Conservation (phyloP, 2,113 vertebrate species). For the Daubentonia madagascariensis region DNA sequence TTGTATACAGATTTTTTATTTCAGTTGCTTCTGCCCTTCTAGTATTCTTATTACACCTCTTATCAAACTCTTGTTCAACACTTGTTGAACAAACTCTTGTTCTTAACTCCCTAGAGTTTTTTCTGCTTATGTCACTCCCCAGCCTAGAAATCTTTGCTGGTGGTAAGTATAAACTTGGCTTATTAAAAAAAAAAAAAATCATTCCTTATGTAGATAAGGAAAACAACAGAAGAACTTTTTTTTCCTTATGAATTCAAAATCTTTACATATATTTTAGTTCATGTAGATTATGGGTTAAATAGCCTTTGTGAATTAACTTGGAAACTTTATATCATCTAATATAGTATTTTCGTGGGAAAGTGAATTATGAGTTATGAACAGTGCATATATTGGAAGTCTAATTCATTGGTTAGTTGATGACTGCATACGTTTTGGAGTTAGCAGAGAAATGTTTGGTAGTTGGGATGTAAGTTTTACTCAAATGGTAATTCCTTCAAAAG, state of each 20-base stretch:
- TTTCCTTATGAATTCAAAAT: not conserved
- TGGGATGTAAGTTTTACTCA: not conserved
- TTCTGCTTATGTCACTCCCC: not conserved
- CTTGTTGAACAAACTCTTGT: not conserved
- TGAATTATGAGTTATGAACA: not conserved
- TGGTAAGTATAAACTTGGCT: not conserved
- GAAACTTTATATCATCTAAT: not conserved
- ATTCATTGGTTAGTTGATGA: not conserved
- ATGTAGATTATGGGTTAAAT: not conserved
- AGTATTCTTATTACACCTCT: not conserved
- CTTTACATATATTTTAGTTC: not conserved
- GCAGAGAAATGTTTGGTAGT: not conserved
- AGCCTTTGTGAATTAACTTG: not conserved
- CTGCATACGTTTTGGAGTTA: not conserved
- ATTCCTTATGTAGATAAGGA: not conserved
- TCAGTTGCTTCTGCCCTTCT: not conserved
- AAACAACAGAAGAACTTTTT: not conserved
- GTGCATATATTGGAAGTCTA: not conserved
- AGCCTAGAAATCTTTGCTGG: not conserved
- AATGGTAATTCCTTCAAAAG: not conserved
- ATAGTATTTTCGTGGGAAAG: not conserved
- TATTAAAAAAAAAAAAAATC: not conserved
- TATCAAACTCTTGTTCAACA: not conserved
- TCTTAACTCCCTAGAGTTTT: not conserved
- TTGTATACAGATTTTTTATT: not conserved